Evolutionary conservation across 92 coral and sea anemone species (phyloP).

Genomic region (Epizoanthus scotinus): DNA sequence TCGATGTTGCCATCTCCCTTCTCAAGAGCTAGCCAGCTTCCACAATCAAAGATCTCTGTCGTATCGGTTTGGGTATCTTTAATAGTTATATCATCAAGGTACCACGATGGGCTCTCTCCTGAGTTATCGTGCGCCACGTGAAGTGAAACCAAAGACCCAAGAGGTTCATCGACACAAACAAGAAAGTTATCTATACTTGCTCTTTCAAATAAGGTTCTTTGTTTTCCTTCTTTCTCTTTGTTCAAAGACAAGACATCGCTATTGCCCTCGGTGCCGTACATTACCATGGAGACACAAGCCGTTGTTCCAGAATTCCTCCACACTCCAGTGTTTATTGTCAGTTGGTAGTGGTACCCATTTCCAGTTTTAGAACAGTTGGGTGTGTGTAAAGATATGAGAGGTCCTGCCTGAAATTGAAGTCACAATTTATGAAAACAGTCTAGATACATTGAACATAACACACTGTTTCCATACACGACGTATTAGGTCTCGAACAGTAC

Average conservation of each 20-base stretch:
- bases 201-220: conserved; percentile 41
- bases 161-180: conserved; percentile 37
- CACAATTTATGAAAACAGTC: too few relatives aligned
- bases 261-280: conserved; percentile 51
- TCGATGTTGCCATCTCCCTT: conserved; percentile 52
- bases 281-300: conserved; percentile 61
- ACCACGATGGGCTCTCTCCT: conserved; percentile 49
- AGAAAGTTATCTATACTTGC: conserved; percentile 62
- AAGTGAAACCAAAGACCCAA: conserved; percentile 46
- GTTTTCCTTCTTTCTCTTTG: background rate
- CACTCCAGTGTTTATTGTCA: conserved; percentile 66
- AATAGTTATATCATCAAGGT: conserved; percentile 32
- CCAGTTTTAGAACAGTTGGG: background rate
- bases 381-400: conserved; percentile 29
- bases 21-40: conserved; percentile 57
- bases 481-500: too few relatives aligned
- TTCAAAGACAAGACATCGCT: conserved; percentile 53
- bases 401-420: conserved; percentile 14
- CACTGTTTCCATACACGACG: too few relatives aligned
- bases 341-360: conserved; percentile 47
- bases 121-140: conserved; percentile 54
- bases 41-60: conserved; percentile 29
- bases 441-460: too few relatives aligned
- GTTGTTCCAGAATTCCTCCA: conserved; percentile 69
- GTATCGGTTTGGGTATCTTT: conserved; percentile 1